Evolutionary conservation across 2,113 vertebrate genomes (phyloP).

Genomic region (Antigone vipio): DNA sequence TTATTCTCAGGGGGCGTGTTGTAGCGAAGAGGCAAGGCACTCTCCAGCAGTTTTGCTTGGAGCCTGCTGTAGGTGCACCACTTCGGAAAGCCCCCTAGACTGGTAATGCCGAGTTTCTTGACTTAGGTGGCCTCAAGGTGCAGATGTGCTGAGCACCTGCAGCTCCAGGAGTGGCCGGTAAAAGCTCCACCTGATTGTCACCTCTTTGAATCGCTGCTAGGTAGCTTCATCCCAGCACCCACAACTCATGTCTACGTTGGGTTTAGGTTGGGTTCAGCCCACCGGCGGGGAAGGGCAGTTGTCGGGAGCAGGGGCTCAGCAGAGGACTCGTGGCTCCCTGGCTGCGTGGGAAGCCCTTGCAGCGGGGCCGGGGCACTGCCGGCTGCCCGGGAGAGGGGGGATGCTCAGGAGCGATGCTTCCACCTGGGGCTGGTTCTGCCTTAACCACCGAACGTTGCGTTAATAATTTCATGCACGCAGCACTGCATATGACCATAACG

Average conservation of each 20-base stretch:
- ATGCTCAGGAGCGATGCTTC: not conserved
- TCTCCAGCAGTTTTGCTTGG: not conserved
- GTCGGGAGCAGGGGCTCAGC: not conserved
- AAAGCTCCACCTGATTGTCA: not conserved
- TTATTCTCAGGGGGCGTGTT: not conserved
- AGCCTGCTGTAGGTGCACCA: not conserved
- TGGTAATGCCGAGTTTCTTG: not conserved
- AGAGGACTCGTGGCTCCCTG: not conserved
- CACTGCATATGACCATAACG: not conserved
- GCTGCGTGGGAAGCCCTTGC: not conserved
- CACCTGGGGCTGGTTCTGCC: not conserved
- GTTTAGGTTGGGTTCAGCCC: not conserved
- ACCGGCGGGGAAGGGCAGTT: not conserved
- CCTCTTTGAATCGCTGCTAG: not conserved
- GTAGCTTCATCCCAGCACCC: not conserved
- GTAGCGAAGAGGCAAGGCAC: not conserved
- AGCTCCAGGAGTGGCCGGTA: not conserved
- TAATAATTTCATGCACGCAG: not conserved
- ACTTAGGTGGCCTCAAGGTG: not conserved
- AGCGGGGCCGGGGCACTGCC: rapidly evolving
- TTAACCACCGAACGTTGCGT: not conserved
- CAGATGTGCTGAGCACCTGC: not conserved
- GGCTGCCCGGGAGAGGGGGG: too few relatives aligned
- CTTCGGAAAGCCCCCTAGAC: not conserved
- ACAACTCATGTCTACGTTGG: rapidly evolving